Evolutionary conservation across 2,113 vertebrate species (phyloP).

Genomic region (Neofelis nebulosa): DNA sequence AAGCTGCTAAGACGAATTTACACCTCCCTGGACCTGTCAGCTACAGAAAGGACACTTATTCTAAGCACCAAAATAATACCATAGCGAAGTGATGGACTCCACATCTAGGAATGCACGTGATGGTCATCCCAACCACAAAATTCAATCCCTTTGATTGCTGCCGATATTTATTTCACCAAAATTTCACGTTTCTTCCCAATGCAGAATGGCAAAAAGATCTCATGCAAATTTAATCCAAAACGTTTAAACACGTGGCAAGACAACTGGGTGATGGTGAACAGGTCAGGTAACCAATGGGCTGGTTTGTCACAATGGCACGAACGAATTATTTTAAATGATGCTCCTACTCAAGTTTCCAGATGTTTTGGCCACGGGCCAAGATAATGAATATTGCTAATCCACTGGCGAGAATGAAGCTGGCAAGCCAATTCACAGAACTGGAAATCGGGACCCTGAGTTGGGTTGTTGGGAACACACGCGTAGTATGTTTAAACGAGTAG

Average conservation of each 20-base stretch:
- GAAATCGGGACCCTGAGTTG: not conserved
- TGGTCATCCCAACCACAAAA: not conserved
- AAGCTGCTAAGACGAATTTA: not conserved
- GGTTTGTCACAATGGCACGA: not conserved
- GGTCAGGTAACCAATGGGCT: not conserved
- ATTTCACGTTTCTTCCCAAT: not conserved
- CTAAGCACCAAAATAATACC: not conserved
- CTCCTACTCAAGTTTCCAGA: slow-evolving; percentile 46
- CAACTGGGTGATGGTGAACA: not conserved
- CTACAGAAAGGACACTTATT: not conserved
- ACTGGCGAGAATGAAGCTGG: not conserved
- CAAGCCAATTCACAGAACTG: not conserved
- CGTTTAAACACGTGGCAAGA: not conserved
- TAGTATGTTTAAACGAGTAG: not conserved
- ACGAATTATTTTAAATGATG: slow-evolving; percentile 37
- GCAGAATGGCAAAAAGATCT: not conserved
- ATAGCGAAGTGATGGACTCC: not conserved
- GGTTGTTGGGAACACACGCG: not conserved
- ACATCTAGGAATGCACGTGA: not conserved
- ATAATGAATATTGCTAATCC: slow-evolving; percentile 28
- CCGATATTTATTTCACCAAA: not conserved
- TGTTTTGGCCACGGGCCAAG: slow-evolving; percentile 19
- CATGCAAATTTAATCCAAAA: not conserved
- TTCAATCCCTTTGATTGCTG: not conserved
- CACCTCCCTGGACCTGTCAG: fast-evolving